Percentiles rank a stretch among this genome's conserved stretches.
phyloP scores from a whole-genome alignment of 1,140 invertebrate species.

The Cherax quadricarinatus region DNA sequence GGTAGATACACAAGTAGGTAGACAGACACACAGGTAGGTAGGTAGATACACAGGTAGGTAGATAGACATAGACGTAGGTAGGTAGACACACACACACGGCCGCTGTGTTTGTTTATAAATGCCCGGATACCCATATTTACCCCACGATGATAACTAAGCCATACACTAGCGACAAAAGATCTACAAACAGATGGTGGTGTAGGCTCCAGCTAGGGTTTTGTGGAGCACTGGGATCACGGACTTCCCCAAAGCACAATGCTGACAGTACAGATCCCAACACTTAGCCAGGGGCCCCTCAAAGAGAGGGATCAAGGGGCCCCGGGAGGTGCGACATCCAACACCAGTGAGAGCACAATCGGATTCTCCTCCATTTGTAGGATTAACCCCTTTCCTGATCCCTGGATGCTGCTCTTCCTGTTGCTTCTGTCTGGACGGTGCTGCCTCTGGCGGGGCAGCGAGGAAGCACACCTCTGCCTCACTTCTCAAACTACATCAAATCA shows the following conservation, averaged over 20 bases:
- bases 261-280: neutral
- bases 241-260: neutral
- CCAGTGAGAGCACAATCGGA: conserved; percentile 7
- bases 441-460: neutral
- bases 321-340: conserved; percentile 5
- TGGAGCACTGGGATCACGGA: neutral
- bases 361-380: conserved; percentile 17
- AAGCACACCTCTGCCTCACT: no score
- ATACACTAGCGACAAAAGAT: conserved; percentile 8
- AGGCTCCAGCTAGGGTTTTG: neutral
- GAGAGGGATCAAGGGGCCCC: neutral
- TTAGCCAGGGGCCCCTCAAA: neutral
- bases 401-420: neutral
- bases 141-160: neutral
- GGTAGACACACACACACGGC: no score
- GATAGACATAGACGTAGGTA: no score
- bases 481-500: no score
- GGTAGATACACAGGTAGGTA: no score
- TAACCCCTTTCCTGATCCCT: neutral
- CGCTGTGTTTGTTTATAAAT: neutral
- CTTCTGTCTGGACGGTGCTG: neutral
- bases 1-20: no score
- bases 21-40: no score
- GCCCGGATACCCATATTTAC: neutral
- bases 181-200: conserved; percentile 11